Evolutionary conservation across 2,888 invertebrate genomes (phyloP).

Genomic region (Dasypolia templi): DNA sequence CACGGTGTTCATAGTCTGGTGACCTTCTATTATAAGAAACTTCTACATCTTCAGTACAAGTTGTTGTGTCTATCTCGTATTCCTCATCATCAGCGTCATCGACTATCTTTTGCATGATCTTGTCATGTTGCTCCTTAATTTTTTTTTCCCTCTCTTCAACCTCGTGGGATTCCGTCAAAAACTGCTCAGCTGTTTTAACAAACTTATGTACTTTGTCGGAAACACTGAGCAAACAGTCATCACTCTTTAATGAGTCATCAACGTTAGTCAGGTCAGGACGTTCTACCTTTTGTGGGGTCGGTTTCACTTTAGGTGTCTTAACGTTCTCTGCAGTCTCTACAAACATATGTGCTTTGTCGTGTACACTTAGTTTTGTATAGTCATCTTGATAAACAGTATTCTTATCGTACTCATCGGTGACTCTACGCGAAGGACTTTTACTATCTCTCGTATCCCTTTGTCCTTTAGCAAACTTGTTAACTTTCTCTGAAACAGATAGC

Average conservation of each 20-base stretch:
- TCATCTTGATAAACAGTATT: conserved; percentile 88
- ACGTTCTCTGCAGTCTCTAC: conserved; percentile 91
- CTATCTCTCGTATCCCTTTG: conserved; percentile 80
- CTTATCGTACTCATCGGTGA: conserved; percentile 88
- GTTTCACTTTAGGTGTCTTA: conserved; percentile 83
- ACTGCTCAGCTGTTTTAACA: conserved; percentile 91
- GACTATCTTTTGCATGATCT: conserved; percentile 82
- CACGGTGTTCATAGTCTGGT: conserved; percentile 55
- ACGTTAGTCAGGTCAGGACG: conserved; percentile 89
- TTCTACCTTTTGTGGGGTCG: conserved; percentile 80
- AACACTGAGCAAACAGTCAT: conserved; percentile 91
- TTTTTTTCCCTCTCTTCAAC: conserved; percentile 82
- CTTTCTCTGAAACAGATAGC: conserved; percentile 93
- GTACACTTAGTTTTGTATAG: conserved; percentile 90
- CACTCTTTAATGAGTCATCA: conserved; percentile 90
- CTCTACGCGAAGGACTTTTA: conserved; percentile 82
- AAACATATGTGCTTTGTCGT: conserved; percentile 92
- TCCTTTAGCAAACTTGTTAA: conserved; percentile 92
- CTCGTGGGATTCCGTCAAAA: conserved; percentile 81
- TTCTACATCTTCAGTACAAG: conserved; percentile 55
- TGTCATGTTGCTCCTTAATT: conserved; percentile 86
- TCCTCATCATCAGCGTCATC: conserved; percentile 75
- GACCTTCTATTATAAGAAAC: conserved; percentile 46
- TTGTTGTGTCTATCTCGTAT: conserved; percentile 64
- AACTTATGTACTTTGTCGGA: conserved; percentile 92